These are phyloP conservation scores for Suncus etruscus DNA, from an alignment of 2,113 vertebrate genomes.

Conservation along the genomic window DNA sequence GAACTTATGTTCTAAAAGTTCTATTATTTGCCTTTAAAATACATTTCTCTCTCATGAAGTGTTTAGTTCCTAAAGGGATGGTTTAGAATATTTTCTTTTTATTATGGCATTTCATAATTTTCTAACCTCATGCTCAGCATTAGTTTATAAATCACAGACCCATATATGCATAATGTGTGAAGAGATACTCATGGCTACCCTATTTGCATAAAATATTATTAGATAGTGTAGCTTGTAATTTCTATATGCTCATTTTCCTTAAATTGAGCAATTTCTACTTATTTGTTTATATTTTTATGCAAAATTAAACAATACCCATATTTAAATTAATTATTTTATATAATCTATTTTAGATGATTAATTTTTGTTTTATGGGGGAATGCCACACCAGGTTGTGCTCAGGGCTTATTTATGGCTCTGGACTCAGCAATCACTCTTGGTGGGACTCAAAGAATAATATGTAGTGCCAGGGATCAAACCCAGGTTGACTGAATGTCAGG, in stretches of 20 bases:
- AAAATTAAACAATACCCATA: slow-evolving; percentile 1
- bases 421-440: too few relatives aligned
- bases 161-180: background rate
- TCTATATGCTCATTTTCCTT: background rate
- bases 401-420: too few relatives aligned
- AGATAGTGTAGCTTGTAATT: background rate
- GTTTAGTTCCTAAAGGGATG: background rate
- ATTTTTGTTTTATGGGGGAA: too few relatives aligned
- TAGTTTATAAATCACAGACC: background rate
- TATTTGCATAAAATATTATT: background rate
- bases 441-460: too few relatives aligned
- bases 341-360: slow-evolving; percentile 24
- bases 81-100: background rate
- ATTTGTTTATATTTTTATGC: background rate
- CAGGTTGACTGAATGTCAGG: too few relatives aligned
- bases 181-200: too few relatives aligned
- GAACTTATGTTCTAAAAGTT: background rate
- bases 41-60: background rate
- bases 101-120: background rate
- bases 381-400: too few relatives aligned
- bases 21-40: background rate
- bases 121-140: background rate
- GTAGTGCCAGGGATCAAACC: too few relatives aligned
- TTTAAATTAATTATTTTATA: slow-evolving; percentile 12
- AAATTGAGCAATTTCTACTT: background rate